Evolutionary conservation across 1,140 invertebrate species (phyloP).

Genomic region (Scaptomyza montana): DNA sequence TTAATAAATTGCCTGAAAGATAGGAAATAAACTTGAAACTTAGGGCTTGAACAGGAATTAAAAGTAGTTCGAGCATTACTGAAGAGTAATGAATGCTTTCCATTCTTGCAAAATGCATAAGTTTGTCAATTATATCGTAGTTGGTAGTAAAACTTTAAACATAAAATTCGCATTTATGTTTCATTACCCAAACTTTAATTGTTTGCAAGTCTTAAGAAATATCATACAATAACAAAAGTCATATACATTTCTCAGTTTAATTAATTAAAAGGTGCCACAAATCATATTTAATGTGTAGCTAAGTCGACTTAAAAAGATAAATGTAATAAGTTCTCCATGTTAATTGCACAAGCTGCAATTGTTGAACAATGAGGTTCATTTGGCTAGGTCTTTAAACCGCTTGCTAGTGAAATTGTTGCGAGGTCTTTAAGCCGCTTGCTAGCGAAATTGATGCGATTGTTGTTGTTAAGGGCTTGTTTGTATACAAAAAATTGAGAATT

Average conservation of each 20-base stretch:
- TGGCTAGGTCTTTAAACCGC: conserved; percentile 39
- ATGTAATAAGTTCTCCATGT: conserved; percentile 12
- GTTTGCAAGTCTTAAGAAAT: background rate
- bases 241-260: conserved; percentile 6
- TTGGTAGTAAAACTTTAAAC: too few species aligned
- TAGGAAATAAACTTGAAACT: too few species aligned
- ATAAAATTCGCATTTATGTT: background rate
- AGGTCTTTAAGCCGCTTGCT: conserved; percentile 40
- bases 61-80: too few species aligned
- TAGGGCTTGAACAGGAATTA: too few species aligned
- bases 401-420: conserved; percentile 30
- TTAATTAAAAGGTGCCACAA: conserved; percentile 12
- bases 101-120: too few species aligned
- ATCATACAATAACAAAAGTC: background rate
- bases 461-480: conserved; percentile 16
- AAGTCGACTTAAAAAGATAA: conserved; percentile 10
- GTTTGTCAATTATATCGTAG: too few species aligned
- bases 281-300: conserved; percentile 4
- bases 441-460: conserved; percentile 21
- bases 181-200: background rate
- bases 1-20: too few species aligned
- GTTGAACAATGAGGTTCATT: background rate
- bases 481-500: conserved; percentile 20
- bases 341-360: conserved; percentile 21
- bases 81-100: too few species aligned